phyloP scores from a whole-genome alignment of 2,797 vertebrate species.

The Lutjanus argentimaculatus region DNA sequence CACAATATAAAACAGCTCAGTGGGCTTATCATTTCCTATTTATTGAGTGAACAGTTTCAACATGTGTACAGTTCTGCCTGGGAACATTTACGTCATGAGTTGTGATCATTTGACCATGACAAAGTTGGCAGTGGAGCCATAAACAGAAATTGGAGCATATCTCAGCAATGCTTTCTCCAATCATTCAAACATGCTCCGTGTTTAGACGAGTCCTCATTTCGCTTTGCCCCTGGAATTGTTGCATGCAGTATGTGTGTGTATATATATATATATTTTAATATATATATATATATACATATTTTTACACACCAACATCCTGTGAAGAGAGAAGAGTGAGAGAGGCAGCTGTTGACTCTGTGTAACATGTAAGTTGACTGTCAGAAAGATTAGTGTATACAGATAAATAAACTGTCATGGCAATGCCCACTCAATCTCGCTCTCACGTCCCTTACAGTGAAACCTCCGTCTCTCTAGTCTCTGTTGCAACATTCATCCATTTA shows the following conservation, averaged over 20 bases:
- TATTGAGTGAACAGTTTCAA: constrained; percentile 16
- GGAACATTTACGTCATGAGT: background rate
- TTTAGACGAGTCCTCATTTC: background rate
- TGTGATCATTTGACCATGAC: constrained; percentile 19
- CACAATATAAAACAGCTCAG: constrained; percentile 16
- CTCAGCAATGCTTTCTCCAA: background rate
- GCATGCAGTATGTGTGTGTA: background rate
- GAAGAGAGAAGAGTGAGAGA: background rate
- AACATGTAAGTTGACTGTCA: constrained; percentile 13
- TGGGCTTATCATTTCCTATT: background rate
- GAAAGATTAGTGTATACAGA: constrained; percentile 9
- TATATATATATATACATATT: too few relatives aligned
- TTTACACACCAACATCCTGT: too few relatives aligned
- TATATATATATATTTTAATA: too few relatives aligned
- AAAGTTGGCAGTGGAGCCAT: constrained; percentile 19
- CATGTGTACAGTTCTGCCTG: constrained; percentile 19
- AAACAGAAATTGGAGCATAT: constrained; percentile 33
- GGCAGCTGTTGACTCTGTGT: background rate
- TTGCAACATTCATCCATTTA: constrained; percentile 35
- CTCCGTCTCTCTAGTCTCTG: constrained; percentile 14
- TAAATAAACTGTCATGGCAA: constrained; percentile 7
- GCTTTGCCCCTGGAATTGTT: background rate
- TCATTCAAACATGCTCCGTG: constrained; percentile 9
- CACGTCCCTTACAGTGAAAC: constrained; percentile 10
- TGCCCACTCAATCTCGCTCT: constrained; percentile 12